Evolutionary conservation across 2,797 vertebrate genomes (phyloP), one percentile per base, ranked within the genome.

Genomic region (Cheirogaleus major): DNA sequence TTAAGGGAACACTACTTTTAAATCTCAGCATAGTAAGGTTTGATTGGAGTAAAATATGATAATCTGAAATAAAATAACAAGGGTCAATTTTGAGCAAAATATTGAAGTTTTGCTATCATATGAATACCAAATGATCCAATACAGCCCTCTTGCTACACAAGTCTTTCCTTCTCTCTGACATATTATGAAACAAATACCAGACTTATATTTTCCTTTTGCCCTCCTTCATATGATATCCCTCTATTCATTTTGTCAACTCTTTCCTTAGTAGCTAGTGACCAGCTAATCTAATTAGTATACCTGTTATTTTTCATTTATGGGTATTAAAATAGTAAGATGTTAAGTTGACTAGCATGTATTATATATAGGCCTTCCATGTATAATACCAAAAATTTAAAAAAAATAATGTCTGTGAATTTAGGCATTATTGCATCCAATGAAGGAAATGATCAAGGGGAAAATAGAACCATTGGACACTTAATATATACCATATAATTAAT

Each of bases 11-110:
- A 65, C 63, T 81, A 81, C 23, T 89, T 4, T 35, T 96, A 95
- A 89, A 75, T 65, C n/a, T 69, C 48, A 70, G 27, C 78, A 12
- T 18, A 82, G 25, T 63, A 80, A 88, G 38, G 0, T 67, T 94
- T 91, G 27, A n/a, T 88, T 89, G n/a, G 18, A 94, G 9, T 75
- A 50, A 92, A 86, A 84, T 55, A 79, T 65, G 35, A 86, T 65
- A 59, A 93, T 43, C 13, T 89, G 15, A 91, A 92, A 69, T 59
- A 59, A 75, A 83, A 89, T 50, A 2, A 78, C 61, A 43, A 82
- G 6, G 9, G 23, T 73, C 32, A 30, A 69, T 82, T 87, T 78
- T 43, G 85, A 78, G 50, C 7, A 63, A 86, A 72, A 89, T 55
- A 4, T 63, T 92, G 17, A 78, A 55, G 9, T 92, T 85, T 93